Evolutionary conservation across 2,888 invertebrate genomes (phyloP).

Genomic region (Acleris emargana): DNA sequence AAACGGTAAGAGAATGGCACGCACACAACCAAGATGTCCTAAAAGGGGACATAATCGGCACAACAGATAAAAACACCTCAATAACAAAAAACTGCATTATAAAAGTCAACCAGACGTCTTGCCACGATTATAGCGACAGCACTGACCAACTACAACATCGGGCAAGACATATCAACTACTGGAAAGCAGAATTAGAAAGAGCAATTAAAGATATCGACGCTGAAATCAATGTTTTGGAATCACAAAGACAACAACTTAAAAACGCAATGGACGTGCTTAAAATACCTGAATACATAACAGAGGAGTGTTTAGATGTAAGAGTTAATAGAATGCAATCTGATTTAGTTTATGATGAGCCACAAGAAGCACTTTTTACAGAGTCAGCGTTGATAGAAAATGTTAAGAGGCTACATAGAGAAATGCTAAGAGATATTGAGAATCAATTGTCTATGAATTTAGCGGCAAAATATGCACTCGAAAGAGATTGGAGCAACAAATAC

Average conservation of each 20-base stretch:
- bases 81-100: slow-evolving; percentile 75
- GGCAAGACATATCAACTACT: slow-evolving; percentile 73
- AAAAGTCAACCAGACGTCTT: slow-evolving; percentile 74
- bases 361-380: slow-evolving; percentile 90
- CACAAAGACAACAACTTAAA: slow-evolving; percentile 73
- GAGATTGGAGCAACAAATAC: slow-evolving; percentile 95
- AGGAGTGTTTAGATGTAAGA: slow-evolving; percentile 88
- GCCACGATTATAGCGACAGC: slow-evolving; percentile 68
- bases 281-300: slow-evolving; percentile 75
- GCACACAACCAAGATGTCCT: slow-evolving; percentile 66
- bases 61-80: slow-evolving; percentile 70
- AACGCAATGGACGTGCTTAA: slow-evolving; percentile 70
- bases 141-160: slow-evolving; percentile 72
- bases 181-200: slow-evolving; percentile 73
- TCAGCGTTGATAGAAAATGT: slow-evolving; percentile 88
- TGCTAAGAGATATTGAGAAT: slow-evolving; percentile 86
- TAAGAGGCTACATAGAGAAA: slow-evolving; percentile 84
- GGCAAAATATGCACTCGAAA: slow-evolving; percentile 90
- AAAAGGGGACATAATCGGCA: slow-evolving; percentile 71
- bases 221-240: slow-evolving; percentile 66
- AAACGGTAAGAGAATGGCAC: slow-evolving; percentile 67
- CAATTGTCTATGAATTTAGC: slow-evolving; percentile 89
- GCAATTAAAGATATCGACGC: slow-evolving; percentile 73
- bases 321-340: slow-evolving; percentile 88
- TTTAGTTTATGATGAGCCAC: slow-evolving; percentile 88